Evolutionary conservation across 2,113 vertebrate species (phyloP), one percentile per base, ranked within the genome.

Genomic region (Capra hircus): DNA sequence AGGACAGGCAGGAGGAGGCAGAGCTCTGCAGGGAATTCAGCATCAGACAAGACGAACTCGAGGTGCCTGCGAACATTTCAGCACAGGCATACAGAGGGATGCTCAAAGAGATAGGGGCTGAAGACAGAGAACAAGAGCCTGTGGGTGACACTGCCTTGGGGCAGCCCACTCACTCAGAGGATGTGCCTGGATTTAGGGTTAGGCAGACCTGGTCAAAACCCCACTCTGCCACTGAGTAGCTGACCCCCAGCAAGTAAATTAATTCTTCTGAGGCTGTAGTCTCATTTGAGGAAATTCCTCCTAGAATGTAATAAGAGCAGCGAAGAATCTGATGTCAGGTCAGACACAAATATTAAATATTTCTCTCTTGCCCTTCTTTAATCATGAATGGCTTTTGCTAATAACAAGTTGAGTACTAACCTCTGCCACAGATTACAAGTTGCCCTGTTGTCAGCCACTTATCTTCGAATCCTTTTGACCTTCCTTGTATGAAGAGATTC

Each of bases 381-480:
- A 94, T 90, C 91, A 52, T 25, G 62, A 11, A 36, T 5, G 14
- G n/a, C 50, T 95, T 55, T 80, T 57, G 40, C 36, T 77, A 78
- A 85, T 40, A 71, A 74, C 59, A 89, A 92, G 83, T 40, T 55
- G 74, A 95, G 74, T 77, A 25, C 50, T 77, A 50, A 90, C 67
- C 52, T 55, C 45, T 50, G 15, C 2, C 55, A 92, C 28, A 74
- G 67, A 94, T 90, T 40, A 88, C 43, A 86, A 90, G 48, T 36
- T 33, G 92, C 50, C 77, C 43, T 52, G 52, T 67, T 81, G 83
- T 60, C 88, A 71, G 74, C 84, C 92, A 88, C 17, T 74, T 10
- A 1, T 81, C 90, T 96, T 92, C 85, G 74, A 95, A 90, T 85
- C 62, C 74, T 64, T 82, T 84, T 85, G 92, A 97, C 82, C 77